phyloP scores from a whole-genome alignment of 2,797 vertebrate genomes.

The Zalophus californianus region DNA sequence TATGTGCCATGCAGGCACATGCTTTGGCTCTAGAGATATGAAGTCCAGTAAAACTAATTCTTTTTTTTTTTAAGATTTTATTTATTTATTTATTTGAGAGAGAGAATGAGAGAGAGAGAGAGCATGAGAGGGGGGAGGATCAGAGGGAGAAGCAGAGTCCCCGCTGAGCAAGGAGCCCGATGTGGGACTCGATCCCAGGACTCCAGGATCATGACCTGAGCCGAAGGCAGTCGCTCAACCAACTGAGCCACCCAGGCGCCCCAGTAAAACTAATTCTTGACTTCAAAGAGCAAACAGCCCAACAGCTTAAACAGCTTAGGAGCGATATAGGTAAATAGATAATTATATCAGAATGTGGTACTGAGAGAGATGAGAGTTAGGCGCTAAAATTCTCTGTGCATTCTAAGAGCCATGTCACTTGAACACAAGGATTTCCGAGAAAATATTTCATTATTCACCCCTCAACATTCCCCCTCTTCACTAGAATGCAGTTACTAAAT shows the following conservation, averaged over 20 bases:
- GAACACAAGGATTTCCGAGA: background rate
- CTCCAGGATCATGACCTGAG: too few relatives aligned
- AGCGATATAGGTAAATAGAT: background rate
- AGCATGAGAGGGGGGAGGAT: too few relatives aligned
- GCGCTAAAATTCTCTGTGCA: background rate
- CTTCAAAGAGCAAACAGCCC: background rate
- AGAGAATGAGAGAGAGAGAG: too few relatives aligned
- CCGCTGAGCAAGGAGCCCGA: too few relatives aligned
- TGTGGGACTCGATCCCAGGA: too few relatives aligned
- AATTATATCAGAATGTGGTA: background rate
- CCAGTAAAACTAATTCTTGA: background rate
- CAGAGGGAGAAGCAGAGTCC: too few relatives aligned
- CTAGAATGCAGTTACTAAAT: background rate
- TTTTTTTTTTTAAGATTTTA: background rate
- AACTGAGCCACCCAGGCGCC: too few relatives aligned
- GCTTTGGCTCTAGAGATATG: background rate
- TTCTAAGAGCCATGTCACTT: background rate
- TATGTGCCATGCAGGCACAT: background rate
- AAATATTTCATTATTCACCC: background rate
- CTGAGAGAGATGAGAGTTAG: background rate
- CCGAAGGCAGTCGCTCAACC: too few relatives aligned
- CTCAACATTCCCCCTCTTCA: background rate
- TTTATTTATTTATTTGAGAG: too few relatives aligned
- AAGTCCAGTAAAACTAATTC: background rate
- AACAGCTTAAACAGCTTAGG: background rate